Percentiles rank a stretch among this genome's conserved stretches.
Conservation (phyloP, 1,140 invertebrate genomes). For the Nomia melanderi region DNA sequence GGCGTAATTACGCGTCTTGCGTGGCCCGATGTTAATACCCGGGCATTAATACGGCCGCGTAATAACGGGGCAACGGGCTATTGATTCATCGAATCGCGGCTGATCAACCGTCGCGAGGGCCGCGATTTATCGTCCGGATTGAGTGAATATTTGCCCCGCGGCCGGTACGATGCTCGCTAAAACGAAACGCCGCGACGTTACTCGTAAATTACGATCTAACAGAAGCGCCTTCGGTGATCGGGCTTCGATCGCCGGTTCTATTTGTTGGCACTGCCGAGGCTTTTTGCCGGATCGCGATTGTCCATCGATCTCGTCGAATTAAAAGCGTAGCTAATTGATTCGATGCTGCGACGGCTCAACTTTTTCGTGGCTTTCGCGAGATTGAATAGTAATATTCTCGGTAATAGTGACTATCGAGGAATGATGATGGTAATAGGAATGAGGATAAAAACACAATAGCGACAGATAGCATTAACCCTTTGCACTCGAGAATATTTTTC, state of each 20-base stretch:
- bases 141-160: constrained; percentile 8
- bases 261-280: not conserved
- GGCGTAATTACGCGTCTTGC: constrained; percentile 31
- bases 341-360: no score
- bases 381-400: no score
- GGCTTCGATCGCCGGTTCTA: not conserved
- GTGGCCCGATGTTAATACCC: constrained; percentile 20
- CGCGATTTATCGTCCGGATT: not conserved
- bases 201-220: not conserved
- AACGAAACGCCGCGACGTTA: not conserved
- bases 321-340: no score
- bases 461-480: no score
- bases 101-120: not conserved
- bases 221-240: not conserved
- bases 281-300: no score
- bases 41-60: constrained; percentile 33
- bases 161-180: not conserved
- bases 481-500: no score
- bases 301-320: no score
- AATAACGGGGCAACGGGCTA: constrained; percentile 20
- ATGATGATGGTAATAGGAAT: no score
- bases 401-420: no score
- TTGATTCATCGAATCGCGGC: constrained; percentile 17
- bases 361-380: no score
- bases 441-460: no score